Evolutionary conservation across 2,888 invertebrate genomes (phyloP), one percentile per base, ranked within the genome.

Genomic region (Dryocosmus kuriphilus): DNA sequence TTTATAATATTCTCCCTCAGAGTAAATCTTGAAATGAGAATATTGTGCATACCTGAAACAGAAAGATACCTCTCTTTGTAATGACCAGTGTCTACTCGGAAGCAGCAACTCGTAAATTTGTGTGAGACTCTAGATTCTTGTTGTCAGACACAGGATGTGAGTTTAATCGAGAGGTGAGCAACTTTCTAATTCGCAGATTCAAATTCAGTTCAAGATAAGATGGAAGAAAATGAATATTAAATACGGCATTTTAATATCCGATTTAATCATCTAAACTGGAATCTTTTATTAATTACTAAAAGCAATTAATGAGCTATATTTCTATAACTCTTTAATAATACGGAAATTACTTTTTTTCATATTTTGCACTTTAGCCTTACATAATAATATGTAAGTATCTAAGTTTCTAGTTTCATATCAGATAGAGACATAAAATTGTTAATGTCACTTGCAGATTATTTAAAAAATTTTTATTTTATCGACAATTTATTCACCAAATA

Each of bases 21-120:
- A 97, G 92, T 97, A 97, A 86, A 98, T 97, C 93, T 97, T 97
- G 93, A 97, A 97, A 92, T 97, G 97, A 77, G 97, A 95, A 93
- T 97, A 97, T 92, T 97, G 97, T 71, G 97, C 97, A 90, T 96
- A 97, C 91, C 97, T 97, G 89, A 24, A 88, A n/a, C 30, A 76
- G 22, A 55, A 65, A 57, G 62, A 32, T 41, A 57, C 30, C 46
- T 35, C 75, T 65, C 2, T 27, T 71, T 71, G 27, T 46, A 71
- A 46, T 67, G 27, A 71, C 6, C 32, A 35, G 4, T 65, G n/a
- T 27, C 65, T 27, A 41, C 41, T 65, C 24, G 41, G 65, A 65
- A 65, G 35, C 65, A 41, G 14, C 65, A 35, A 27, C 65, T 41
- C 38, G 65, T 65, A 65, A 65, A 65, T 65, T 65, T 65, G 65